Conservation (phyloP, 2,888 invertebrate genomes). For the Temnothorax ravouxi region DNA sequence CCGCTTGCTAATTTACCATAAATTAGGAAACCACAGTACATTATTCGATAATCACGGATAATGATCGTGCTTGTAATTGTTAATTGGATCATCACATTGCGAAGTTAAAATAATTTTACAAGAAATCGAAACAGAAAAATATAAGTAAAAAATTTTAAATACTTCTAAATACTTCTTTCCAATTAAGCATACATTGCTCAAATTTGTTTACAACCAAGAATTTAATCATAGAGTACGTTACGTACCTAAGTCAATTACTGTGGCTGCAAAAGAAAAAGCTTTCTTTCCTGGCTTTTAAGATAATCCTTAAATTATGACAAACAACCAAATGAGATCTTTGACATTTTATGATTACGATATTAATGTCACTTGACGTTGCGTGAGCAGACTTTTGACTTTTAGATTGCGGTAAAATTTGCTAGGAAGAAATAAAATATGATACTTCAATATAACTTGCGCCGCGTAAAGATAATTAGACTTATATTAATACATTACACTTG, state of each 20-base stretch:
- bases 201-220: constrained; percentile 7
- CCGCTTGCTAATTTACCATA: constrained; percentile 10
- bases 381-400: constrained; percentile 9
- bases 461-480: constrained; percentile 4
- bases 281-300: background rate
- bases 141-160: background rate
- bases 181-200: background rate
- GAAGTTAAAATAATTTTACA: background rate
- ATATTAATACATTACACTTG: background rate
- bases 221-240: background rate
- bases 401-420: background rate
- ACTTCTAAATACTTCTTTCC: background rate
- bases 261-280: background rate
- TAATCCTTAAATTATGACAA: constrained; percentile 1
- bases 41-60: constrained; percentile 15
- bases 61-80: background rate
- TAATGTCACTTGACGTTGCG: background rate
- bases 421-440: background rate
- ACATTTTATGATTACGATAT: background rate
- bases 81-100: background rate
- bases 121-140: background rate
- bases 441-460: background rate
- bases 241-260: background rate
- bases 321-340: background rate
- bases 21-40: constrained; percentile 14